A percentile compares a stretch with the other conserved stretches of the same genome.
Conservation (phyloP, 2,797 vertebrate species). For the Brachyalestes nurse region DNA sequence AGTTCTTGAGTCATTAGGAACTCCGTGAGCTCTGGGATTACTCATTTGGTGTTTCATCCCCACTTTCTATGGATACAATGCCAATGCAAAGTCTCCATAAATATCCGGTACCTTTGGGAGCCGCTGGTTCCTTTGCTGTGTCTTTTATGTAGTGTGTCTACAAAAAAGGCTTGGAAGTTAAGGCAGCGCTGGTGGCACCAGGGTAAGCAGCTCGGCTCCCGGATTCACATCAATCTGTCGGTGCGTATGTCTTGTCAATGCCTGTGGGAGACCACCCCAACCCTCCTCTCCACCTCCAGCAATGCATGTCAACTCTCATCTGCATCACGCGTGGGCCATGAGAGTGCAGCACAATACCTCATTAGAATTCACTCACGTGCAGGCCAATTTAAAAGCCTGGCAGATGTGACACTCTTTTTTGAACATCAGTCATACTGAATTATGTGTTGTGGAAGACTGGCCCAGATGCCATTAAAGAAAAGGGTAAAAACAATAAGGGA, state of each 20-base stretch:
- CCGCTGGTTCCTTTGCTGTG: not conserved
- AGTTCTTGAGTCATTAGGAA: constrained; percentile 12
- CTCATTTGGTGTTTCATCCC: not conserved
- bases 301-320: constrained; percentile 52
- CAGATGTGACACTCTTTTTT: constrained; percentile 43
- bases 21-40: not conserved
- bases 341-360: constrained; percentile 46
- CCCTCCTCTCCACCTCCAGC: constrained; percentile 29
- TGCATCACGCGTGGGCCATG: constrained; percentile 43
- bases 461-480: constrained; percentile 41
- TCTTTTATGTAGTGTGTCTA: constrained; percentile 33
- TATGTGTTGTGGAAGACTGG: constrained; percentile 41
- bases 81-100: constrained; percentile 27
- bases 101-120: not conserved
- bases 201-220: constrained; percentile 24
- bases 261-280: constrained; percentile 21
- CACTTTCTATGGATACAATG: constrained; percentile 31
- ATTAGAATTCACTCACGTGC: constrained; percentile 56
- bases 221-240: constrained; percentile 29
- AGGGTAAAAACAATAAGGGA: constrained; percentile 6
- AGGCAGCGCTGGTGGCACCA: constrained; percentile 22
- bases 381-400: constrained; percentile 36
- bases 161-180: constrained; percentile 29
- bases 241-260: constrained; percentile 27
- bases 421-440: constrained; percentile 54